Percentiles rank a stretch among this genome's conserved stretches.
Conservation (phyloP, 2,797 vertebrate species). For the Melanotaenia nigrans region DNA sequence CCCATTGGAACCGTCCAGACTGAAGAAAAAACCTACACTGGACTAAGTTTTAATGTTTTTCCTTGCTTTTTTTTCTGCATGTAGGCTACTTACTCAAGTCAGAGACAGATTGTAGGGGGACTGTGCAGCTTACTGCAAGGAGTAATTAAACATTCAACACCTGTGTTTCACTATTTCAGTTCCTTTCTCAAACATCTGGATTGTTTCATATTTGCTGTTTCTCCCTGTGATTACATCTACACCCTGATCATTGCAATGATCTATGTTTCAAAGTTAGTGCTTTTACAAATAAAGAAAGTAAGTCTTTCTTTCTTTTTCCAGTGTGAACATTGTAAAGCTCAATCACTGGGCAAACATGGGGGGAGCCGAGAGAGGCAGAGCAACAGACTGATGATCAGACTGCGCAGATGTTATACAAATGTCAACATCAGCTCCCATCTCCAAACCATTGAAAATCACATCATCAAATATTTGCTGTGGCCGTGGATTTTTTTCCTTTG, state of each 20-base stretch:
- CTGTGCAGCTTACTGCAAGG: conserved; percentile 29
- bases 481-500: conserved; percentile 64
- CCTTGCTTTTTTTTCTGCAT: conserved; percentile 1
- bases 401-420: conserved; percentile 70
- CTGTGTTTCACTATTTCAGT: conserved; percentile 8
- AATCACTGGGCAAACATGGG: conserved; percentile 13
- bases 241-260: conserved; percentile 29
- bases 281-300: conserved; percentile 2
- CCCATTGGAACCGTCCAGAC: conserved; percentile 31
- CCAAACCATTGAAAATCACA: conserved; percentile 75
- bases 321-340: neutral
- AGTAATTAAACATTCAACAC: conserved; percentile 35
- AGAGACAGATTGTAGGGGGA: conserved; percentile 16
- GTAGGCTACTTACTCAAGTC: conserved; percentile 1
- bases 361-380: conserved; percentile 2
- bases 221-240: conserved; percentile 23
- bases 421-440: conserved; percentile 71
- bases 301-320: neutral
- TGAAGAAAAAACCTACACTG: conserved; percentile 5
- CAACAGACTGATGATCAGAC: conserved; percentile 46
- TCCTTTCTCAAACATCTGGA: conserved; percentile 42
- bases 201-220: conserved; percentile 26
- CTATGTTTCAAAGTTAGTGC: conserved; percentile 26
- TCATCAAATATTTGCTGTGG: conserved; percentile 83
- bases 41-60: conserved; percentile 17